Evolutionary conservation across 2,888 invertebrate genomes (phyloP).

Genomic region (Nemotelus nigrinus): DNA sequence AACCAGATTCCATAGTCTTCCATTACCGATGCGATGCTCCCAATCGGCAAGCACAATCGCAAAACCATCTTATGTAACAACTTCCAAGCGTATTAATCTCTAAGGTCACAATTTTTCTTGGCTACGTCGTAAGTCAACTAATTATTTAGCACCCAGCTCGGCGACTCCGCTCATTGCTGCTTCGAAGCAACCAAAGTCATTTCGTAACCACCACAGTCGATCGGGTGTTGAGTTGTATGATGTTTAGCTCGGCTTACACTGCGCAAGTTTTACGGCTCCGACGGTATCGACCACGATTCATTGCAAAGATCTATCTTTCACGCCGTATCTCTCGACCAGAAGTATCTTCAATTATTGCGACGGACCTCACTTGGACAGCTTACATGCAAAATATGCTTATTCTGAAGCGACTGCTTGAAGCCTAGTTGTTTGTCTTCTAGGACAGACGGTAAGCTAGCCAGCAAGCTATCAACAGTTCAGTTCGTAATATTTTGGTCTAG

Average conservation of each 20-base stretch:
- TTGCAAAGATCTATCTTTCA: slow-evolving; percentile 33
- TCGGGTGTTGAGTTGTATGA: too few species aligned
- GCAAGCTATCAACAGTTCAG: neutral
- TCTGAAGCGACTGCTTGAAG: neutral
- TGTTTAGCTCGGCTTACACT: too few species aligned
- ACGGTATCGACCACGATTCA: slow-evolving; percentile 1
- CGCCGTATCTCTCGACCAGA: slow-evolving; percentile 28
- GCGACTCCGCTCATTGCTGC: neutral
- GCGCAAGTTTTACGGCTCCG: too few species aligned
- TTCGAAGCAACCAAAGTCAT: slow-evolving; percentile 26
- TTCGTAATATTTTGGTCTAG: slow-evolving; percentile 5
- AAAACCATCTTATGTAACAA: slow-evolving; percentile 25
- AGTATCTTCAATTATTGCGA: slow-evolving; percentile 10
- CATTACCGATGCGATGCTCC: too few species aligned
- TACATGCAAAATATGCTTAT: slow-evolving; percentile 2
- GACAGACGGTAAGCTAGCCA: neutral
- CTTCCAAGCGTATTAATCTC: slow-evolving; percentile 41
- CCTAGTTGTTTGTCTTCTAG: neutral
- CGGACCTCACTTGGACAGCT: neutral
- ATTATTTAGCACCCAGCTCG: slow-evolving; percentile 44
- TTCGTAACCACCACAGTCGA: slow-evolving; percentile 25
- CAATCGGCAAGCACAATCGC: slow-evolving; percentile 17
- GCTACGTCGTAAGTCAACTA: slow-evolving; percentile 47
- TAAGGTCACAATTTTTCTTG: slow-evolving; percentile 46
- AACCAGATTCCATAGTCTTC: too few species aligned